Evolutionary conservation across 1,140 invertebrate genomes (phyloP).

Genomic region (Sminthurinus signatus): DNA sequence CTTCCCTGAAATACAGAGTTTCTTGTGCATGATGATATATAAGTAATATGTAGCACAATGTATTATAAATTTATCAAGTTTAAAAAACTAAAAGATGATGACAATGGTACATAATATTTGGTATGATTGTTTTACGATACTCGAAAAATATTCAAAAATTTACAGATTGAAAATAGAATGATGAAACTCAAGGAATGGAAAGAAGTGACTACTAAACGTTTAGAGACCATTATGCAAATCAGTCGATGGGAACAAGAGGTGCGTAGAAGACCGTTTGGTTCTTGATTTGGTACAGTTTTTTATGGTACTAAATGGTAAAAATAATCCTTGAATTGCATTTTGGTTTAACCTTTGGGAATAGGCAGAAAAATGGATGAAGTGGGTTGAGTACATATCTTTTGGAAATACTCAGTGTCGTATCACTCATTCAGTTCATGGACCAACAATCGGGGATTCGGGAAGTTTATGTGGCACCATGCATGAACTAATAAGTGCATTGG

Average conservation of each 20-base stretch:
- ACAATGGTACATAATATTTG: too few species aligned
- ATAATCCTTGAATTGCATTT: too few species aligned
- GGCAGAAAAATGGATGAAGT: constrained; percentile 34
- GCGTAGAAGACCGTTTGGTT: too few species aligned
- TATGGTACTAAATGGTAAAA: too few species aligned
- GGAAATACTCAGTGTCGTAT: constrained; percentile 27
- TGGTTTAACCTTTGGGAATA: too few species aligned
- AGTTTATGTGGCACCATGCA: constrained; percentile 11
- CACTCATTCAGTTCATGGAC: constrained; percentile 23
- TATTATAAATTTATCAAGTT: too few species aligned
- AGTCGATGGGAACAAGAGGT: constrained; percentile 33
- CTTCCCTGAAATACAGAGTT: not conserved
- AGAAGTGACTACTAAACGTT: constrained; percentile 3
- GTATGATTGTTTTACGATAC: too few species aligned
- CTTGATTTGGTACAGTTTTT: too few species aligned
- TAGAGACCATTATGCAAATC: constrained; percentile 20
- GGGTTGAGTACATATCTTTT: constrained; percentile 29
- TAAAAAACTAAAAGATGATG: too few species aligned
- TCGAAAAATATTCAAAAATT: too few species aligned
- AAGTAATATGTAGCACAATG: too few species aligned
- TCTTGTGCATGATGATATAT: not conserved
- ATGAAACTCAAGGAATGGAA: constrained; percentile 16
- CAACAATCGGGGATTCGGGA: not conserved
- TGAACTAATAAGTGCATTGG: constrained; percentile 22
- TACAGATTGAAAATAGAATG: constrained; percentile 22